These are phyloP conservation scores for Theocolax elegans DNA, from an alignment of 1,140 invertebrate species.

Conservation along the genomic window DNA sequence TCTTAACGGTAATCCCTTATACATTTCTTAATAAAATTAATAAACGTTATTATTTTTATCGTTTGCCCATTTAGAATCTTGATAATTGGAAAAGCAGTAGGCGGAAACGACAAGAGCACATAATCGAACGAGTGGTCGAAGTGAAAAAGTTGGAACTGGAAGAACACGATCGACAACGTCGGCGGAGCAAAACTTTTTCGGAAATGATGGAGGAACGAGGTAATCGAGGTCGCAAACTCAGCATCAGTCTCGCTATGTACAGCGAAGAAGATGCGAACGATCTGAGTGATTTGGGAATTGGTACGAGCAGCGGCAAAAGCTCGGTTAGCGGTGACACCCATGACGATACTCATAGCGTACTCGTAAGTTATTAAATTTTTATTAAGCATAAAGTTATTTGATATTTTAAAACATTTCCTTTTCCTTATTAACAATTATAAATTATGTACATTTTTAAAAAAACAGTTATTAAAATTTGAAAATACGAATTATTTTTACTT, in stretches of 20 bases:
- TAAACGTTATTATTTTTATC: slow-evolving; percentile 23
- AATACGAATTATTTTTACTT: no score
- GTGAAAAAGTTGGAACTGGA: slow-evolving; percentile 86
- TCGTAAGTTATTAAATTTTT: no score
- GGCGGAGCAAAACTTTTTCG: slow-evolving; percentile 90
- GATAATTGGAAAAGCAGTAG: slow-evolving; percentile 94
- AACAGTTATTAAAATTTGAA: no score
- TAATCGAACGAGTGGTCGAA: slow-evolving; percentile 88
- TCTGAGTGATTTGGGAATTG: slow-evolving; percentile 83
- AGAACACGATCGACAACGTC: slow-evolving; percentile 76
- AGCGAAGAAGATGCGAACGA: slow-evolving; percentile 84
- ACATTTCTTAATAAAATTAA: neutral
- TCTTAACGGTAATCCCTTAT: neutral
- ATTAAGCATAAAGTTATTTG: no score
- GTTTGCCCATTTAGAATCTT: slow-evolving; percentile 88
- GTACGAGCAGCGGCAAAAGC: slow-evolving; percentile 79
- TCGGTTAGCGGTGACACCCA: slow-evolving; percentile 79
- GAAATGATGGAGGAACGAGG: slow-evolving; percentile 93
- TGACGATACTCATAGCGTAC: slow-evolving; percentile 76
- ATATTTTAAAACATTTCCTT: no score
- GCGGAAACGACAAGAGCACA: slow-evolving; percentile 89
- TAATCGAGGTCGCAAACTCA: slow-evolving; percentile 67
- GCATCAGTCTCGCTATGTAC: slow-evolving; percentile 75
- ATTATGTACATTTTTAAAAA: no score
- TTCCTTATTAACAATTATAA: no score